These are phyloP conservation scores for Sebastes itinus DNA, from an alignment of 2,797 vertebrate genomes.

Conservation along the genomic window DNA sequence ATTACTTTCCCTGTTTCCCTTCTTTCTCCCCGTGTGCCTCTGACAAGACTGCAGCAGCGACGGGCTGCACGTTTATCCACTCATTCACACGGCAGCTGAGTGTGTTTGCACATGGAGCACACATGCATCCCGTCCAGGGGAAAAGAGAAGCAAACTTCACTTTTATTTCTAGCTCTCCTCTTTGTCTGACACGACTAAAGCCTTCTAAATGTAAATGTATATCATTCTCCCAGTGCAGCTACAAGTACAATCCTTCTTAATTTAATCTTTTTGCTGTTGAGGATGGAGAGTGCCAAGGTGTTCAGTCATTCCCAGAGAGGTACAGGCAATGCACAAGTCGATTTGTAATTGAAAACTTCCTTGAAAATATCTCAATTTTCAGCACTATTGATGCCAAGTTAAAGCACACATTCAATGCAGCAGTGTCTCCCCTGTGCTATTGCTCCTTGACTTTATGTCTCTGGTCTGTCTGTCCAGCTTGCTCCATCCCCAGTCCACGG, in stretches of 20 bases:
- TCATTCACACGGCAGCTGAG: slow-evolving; percentile 6
- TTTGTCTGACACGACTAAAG: not conserved
- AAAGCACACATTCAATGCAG: slow-evolving; percentile 34
- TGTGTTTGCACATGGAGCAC: slow-evolving; percentile 16
- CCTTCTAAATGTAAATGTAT: not conserved
- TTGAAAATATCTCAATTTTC: slow-evolving; percentile 28
- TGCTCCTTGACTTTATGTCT: slow-evolving; percentile 43
- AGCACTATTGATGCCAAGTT: slow-evolving; percentile 32
- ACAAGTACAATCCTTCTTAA: not conserved
- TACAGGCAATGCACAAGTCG: not conserved
- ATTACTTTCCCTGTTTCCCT: slow-evolving; percentile 75
- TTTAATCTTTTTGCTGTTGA: not conserved
- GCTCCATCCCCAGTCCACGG: slow-evolving; percentile 37
- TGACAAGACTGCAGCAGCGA: slow-evolving; percentile 39
- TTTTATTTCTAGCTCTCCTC: not conserved
- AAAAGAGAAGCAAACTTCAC: not conserved
- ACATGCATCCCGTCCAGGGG: not conserved
- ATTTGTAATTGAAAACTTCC: slow-evolving; percentile 34
- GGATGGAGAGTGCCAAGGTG: not conserved
- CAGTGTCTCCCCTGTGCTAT: slow-evolving; percentile 18
- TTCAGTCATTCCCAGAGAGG: slow-evolving; percentile 3
- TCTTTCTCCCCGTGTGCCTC: slow-evolving; percentile 47
- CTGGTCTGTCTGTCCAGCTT: slow-evolving; percentile 25
- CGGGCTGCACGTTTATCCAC: slow-evolving; percentile 4
- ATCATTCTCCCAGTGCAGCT: not conserved